Conservation (phyloP, 2,888 invertebrate genomes). For the Caenorhabditis virilis region DNA sequence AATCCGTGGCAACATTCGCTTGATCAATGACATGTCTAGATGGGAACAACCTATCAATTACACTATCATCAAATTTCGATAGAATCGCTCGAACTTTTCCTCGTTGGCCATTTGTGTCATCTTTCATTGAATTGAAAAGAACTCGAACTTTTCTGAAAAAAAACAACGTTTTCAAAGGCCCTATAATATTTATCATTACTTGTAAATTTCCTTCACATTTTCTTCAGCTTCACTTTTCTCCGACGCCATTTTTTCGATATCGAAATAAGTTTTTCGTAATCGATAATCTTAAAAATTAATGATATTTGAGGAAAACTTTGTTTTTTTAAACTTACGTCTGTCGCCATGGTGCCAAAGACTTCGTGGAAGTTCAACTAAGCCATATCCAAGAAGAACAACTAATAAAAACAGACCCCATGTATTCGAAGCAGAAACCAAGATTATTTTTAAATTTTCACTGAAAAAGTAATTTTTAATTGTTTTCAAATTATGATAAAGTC, state of each 20-base stretch:
- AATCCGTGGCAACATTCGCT: slow-evolving; percentile 7
- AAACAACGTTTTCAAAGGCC: neutral
- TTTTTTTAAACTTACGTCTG: slow-evolving; percentile 39
- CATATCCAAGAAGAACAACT: slow-evolving; percentile 88
- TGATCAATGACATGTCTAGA: slow-evolving; percentile 39
- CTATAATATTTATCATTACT: slow-evolving; percentile 72
- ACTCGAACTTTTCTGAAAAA: slow-evolving; percentile 81
- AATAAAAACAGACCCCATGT: slow-evolving; percentile 97
- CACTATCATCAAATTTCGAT: slow-evolving; percentile 47
- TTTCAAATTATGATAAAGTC: no score
- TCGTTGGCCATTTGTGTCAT: slow-evolving; percentile 47
- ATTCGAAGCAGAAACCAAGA: slow-evolving; percentile 96
- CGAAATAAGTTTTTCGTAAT: slow-evolving; percentile 66
- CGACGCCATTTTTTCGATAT: slow-evolving; percentile 72
- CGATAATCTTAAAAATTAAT: slow-evolving; percentile 51
- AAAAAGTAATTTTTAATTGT: slow-evolving; percentile 8
- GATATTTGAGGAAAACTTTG: neutral
- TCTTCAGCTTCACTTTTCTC: slow-evolving; percentile 97
- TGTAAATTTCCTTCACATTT: slow-evolving; percentile 88
- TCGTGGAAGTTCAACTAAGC: slow-evolving; percentile 88
- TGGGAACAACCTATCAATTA: slow-evolving; percentile 41
- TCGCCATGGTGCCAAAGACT: slow-evolving; percentile 80
- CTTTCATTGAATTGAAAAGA: slow-evolving; percentile 78
- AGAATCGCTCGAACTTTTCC: slow-evolving; percentile 57
- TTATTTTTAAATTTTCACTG: slow-evolving; percentile 84